phyloP scores from a whole-genome alignment of 2,888 invertebrate species.

The Anoncus sp. region DNA sequence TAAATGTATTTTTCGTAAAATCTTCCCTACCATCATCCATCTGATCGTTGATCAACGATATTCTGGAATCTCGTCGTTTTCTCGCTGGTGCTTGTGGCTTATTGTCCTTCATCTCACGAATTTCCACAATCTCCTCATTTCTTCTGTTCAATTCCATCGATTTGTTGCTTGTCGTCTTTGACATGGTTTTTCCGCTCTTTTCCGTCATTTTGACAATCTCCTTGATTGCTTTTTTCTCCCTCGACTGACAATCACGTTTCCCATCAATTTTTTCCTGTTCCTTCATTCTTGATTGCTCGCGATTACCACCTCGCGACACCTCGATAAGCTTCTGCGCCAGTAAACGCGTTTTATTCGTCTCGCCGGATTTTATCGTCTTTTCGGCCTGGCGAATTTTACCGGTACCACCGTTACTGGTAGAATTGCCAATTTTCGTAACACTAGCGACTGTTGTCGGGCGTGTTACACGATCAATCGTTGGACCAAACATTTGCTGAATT shows the following conservation, averaged over 20 bases:
- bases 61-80: conserved; percentile 56
- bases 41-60: conserved; percentile 18
- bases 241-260: conserved; percentile 30
- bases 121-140: conserved; percentile 22
- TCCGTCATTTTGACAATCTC: conserved; percentile 13
- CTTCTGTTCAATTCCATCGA: background rate
- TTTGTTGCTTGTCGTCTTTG: background rate
- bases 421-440: conserved; percentile 1
- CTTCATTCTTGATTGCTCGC: conserved; percentile 25
- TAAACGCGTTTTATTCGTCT: conserved; percentile 70
- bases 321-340: conserved; percentile 74
- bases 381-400: conserved; percentile 53
- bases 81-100: conserved; percentile 54
- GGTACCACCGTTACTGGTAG: background rate
- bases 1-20: conserved; percentile 5
- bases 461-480: conserved; percentile 53
- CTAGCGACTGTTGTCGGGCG: background rate
- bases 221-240: conserved; percentile 56
- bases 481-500: conserved; percentile 78
- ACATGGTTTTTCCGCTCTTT: background rate
- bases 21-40: background rate
- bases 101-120: conserved; percentile 26
- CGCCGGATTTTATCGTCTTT: conserved; percentile 61
- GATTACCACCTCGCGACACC: conserved; percentile 63
- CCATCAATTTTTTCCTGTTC: conserved; percentile 12